Percentiles rank a stretch among this genome's conserved stretches.
These are phyloP conservation scores for Knipowitschia caucasica DNA, from an alignment of 2,797 vertebrate species.

Conservation along the genomic window DNA sequence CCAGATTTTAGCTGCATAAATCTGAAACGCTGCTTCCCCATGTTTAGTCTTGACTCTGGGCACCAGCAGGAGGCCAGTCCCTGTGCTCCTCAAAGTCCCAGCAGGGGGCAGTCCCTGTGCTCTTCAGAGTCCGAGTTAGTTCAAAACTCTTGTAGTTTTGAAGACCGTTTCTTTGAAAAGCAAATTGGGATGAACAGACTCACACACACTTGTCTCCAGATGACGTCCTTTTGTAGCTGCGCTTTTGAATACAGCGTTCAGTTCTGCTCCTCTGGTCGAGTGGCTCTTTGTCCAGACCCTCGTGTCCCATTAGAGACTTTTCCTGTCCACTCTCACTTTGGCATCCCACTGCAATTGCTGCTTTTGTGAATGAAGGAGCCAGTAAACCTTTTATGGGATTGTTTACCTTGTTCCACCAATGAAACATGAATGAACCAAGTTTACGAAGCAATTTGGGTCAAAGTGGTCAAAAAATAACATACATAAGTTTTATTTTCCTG, in stretches of 20 bases:
- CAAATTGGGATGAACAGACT: background rate
- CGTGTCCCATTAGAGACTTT: background rate
- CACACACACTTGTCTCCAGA: background rate
- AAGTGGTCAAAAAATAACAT: background rate
- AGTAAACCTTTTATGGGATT: slow-evolving; percentile 23
- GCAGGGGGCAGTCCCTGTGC: too few relatives aligned
- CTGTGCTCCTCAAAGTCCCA: too few relatives aligned
- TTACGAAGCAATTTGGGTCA: slow-evolving; percentile 5
- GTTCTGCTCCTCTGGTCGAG: slow-evolving; percentile 3
- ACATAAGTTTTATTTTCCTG: background rate
- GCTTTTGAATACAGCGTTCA: background rate
- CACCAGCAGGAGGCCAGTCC: too few relatives aligned
- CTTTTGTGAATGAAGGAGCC: slow-evolving; percentile 7
- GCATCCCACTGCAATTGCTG: background rate
- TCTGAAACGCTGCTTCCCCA: too few relatives aligned
- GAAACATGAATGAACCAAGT: slow-evolving; percentile 19
- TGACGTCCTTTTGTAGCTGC: background rate
- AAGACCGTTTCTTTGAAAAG: background rate
- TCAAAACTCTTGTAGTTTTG: too few relatives aligned
- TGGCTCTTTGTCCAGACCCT: slow-evolving; percentile 4
- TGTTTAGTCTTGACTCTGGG: too few relatives aligned
- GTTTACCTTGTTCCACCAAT: slow-evolving; percentile 32
- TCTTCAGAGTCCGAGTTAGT: too few relatives aligned
- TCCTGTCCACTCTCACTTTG: background rate
- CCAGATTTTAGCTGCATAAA: too few relatives aligned